A percentile compares a stretch with the other conserved stretches of the same genome.
phyloP scores from a whole-genome alignment of 2,113 vertebrate species.

The Lanius collurio region DNA sequence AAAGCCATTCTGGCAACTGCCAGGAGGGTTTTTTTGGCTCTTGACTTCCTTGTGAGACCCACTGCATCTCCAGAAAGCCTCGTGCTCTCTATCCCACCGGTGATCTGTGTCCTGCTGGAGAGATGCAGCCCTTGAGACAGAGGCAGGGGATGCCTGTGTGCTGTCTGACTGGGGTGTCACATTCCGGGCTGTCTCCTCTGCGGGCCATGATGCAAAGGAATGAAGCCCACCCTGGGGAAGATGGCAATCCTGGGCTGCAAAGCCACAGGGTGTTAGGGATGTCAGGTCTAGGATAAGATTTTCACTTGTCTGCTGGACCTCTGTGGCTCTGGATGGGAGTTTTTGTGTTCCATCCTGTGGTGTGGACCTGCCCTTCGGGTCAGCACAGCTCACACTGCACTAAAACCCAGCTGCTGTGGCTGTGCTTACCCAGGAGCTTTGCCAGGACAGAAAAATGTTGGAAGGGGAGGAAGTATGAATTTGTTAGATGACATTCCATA shows the following conservation, averaged over 20 bases:
- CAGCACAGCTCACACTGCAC: neutral
- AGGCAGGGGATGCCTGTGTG: neutral
- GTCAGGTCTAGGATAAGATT: neutral
- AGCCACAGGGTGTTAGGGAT: fast-evolving
- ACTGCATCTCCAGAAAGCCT: neutral
- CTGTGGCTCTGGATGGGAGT: neutral
- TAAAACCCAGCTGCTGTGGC: neutral
- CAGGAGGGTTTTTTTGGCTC: neutral
- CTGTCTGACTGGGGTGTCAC: neutral
- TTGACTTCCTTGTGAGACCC: neutral
- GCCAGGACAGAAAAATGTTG: neutral
- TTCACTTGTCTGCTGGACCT: neutral
- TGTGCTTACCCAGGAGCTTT: neutral
- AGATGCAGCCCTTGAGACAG: neutral
- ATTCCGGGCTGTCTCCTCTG: neutral
- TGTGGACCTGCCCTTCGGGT: neutral
- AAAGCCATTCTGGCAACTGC: neutral
- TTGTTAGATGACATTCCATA: neutral
- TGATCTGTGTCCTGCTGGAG: neutral
- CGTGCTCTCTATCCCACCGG: fast-evolving
- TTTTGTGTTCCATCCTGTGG: neutral
- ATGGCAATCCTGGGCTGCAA: neutral
- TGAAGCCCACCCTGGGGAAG: neutral
- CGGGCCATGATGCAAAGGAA: neutral
- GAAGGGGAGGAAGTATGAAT: neutral